Evolutionary conservation across 2,888 invertebrate genomes (phyloP).

Genomic region (Brachynemurus nebulosus): DNA sequence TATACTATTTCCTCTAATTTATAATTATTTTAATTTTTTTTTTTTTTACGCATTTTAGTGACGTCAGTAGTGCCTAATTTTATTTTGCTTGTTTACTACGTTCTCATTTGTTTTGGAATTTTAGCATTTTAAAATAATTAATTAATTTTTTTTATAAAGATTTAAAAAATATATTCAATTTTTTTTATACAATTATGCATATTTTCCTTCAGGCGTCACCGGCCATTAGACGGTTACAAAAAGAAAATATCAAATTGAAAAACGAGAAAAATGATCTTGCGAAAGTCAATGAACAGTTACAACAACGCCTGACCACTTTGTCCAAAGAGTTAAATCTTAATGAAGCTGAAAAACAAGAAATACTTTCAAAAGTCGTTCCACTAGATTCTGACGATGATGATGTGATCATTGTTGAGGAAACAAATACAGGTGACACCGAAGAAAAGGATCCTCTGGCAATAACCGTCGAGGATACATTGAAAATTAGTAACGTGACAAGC

Average conservation of each 20-base stretch:
- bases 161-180: too few species aligned
- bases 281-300: background rate
- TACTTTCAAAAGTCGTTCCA: background rate
- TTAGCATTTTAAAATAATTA: too few species aligned
- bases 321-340: background rate
- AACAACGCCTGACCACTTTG: background rate
- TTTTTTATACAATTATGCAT: too few species aligned
- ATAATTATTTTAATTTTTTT: too few species aligned
- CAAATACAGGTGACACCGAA: background rate
- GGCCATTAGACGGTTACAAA: constrained; percentile 1
- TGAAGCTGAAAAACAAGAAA: background rate
- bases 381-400: constrained; percentile 2
- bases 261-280: background rate
- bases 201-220: constrained; percentile 5
- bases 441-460: background rate
- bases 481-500: background rate
- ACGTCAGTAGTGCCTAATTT: too few species aligned
- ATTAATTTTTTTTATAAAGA: too few species aligned
- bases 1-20: too few species aligned
- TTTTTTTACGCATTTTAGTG: too few species aligned
- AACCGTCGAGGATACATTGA: background rate
- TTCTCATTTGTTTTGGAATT: too few species aligned
- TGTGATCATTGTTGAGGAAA: constrained; percentile 2
- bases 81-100: too few species aligned
- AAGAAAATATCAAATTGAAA: constrained; percentile 6